phyloP scores from a whole-genome alignment of 2,113 vertebrate genomes.

The Ailuropoda melanoleuca region DNA sequence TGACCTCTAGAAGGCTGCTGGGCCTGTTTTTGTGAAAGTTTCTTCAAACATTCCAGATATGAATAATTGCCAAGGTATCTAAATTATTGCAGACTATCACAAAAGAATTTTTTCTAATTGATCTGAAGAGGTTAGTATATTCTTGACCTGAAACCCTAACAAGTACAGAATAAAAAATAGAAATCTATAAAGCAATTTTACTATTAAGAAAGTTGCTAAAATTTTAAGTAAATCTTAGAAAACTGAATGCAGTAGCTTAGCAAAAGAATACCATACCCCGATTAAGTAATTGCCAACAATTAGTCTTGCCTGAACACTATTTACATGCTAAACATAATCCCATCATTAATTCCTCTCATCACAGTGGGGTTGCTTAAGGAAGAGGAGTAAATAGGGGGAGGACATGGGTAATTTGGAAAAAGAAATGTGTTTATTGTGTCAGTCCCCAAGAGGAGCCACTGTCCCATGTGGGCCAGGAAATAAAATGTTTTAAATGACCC shows the following conservation, averaged over 20 bases:
- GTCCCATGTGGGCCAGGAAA: neutral
- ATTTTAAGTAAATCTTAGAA: slow-evolving; percentile 26
- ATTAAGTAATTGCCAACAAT: neutral
- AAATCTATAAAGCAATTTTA: neutral
- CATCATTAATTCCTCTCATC: neutral
- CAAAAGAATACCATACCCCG: neutral
- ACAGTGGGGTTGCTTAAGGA: neutral
- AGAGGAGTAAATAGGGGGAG: neutral
- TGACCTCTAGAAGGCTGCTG: neutral
- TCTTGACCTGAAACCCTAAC: neutral
- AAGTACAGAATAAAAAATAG: neutral
- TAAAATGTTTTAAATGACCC: neutral
- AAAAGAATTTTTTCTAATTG: neutral
- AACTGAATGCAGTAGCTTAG: neutral
- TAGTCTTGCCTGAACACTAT: neutral
- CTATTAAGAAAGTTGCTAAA: slow-evolving; percentile 11
- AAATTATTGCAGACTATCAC: neutral
- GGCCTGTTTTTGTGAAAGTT: neutral
- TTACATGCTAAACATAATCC: neutral
- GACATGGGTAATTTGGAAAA: neutral
- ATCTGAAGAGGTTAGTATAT: neutral
- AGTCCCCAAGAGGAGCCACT: neutral
- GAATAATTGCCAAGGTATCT: neutral
- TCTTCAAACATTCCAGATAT: neutral
- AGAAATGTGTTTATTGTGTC: neutral